A percentile compares a stretch with the other conserved stretches of the same genome.
phyloP scores from a whole-genome alignment of 2,888 invertebrate species.

The Tiphia femorata region DNA sequence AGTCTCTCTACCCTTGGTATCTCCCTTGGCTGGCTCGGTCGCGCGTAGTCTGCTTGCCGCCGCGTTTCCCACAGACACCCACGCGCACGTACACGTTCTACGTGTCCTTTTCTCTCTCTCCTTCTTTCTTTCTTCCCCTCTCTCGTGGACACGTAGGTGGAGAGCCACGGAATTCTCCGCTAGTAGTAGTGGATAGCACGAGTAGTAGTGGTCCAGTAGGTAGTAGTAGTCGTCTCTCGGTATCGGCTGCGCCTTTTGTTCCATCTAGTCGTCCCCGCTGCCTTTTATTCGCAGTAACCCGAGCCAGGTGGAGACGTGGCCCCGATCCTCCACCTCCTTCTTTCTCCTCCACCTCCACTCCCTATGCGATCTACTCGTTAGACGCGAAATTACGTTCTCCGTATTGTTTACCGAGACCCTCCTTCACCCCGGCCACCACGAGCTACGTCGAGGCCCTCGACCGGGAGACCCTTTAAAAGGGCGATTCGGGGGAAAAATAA shows the following conservation, averaged over 20 bases:
- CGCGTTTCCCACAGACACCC: neutral
- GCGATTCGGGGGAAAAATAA: too few species aligned
- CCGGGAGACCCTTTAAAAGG: too few species aligned
- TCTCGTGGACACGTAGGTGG: too few species aligned
- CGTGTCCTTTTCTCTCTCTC: neutral
- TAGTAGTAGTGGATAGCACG: too few species aligned
- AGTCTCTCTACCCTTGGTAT: neutral
- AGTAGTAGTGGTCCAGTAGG: too few species aligned
- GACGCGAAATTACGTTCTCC: neutral
- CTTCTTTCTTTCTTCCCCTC: constrained; percentile 3
- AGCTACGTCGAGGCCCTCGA: neutral
- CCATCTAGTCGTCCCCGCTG: too few species aligned
- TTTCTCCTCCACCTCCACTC: too few species aligned
- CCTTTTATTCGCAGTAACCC: too few species aligned
- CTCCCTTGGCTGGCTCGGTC: neutral
- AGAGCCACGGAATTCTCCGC: too few species aligned
- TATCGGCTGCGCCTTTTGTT: too few species aligned
- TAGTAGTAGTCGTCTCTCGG: too few species aligned
- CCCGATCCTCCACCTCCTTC: constrained; percentile 51
- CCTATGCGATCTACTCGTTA: neutral
- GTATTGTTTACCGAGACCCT: neutral
- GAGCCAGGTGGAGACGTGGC: constrained; percentile 22
- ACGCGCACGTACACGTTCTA: too few species aligned
- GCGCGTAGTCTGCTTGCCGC: neutral
- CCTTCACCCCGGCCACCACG: neutral